Conservation (phyloP, 1,140 invertebrate genomes). For the Rhopalosiphum maidis region DNA sequence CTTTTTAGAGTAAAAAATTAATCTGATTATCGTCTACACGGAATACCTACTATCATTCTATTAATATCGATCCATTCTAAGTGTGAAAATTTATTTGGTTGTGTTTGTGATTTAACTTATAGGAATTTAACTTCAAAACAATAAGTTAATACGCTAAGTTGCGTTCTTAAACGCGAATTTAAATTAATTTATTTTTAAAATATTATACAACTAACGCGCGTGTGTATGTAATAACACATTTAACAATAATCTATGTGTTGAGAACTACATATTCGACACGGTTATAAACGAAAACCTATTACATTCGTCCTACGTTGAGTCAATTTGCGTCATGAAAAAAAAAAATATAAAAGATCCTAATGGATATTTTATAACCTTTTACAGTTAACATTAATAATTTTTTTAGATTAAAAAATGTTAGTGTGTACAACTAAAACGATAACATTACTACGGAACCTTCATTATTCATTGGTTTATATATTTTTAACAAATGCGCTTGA, state of each 20-base stretch:
- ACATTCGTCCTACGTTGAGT: conserved; percentile 1
- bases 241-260: conserved; percentile 9
- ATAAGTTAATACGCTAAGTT: neutral
- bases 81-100: neutral
- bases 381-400: conserved; percentile 7
- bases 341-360: conserved; percentile 14
- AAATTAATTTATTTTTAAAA: conserved; percentile 29
- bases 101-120: neutral
- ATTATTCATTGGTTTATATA: neutral
- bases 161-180: neutral
- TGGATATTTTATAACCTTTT: conserved; percentile 41
- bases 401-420: neutral
- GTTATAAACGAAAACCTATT: conserved; percentile 35
- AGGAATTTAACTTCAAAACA: neutral
- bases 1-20: neutral
- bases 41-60: neutral
- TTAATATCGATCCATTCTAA: neutral
- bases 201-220: neutral
- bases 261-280: conserved; percentile 32
- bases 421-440: neutral
- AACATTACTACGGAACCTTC: neutral
- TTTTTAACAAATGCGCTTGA: neutral
- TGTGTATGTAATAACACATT: neutral
- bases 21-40: neutral
- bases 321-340: neutral